Evolutionary conservation across 2,888 invertebrate genomes (phyloP).

Genomic region (Sminthurinus aureus): DNA sequence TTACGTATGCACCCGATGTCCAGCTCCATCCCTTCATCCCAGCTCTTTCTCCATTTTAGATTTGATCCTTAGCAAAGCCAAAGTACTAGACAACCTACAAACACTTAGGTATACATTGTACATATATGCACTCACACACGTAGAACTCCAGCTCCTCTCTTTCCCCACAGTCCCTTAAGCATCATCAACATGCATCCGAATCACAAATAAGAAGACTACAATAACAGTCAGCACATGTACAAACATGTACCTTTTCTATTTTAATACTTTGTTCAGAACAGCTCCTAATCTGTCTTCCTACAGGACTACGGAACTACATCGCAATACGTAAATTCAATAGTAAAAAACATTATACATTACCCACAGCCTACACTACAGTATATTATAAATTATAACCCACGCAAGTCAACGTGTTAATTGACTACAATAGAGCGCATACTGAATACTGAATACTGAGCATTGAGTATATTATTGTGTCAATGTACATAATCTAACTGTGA

Average conservation of each 20-base stretch:
- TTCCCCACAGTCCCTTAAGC: neutral
- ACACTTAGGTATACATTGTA: neutral
- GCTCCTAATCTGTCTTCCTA: neutral
- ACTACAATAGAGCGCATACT: too few species aligned
- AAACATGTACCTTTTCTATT: neutral
- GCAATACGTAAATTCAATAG: neutral
- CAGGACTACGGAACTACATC: neutral
- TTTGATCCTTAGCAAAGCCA: neutral
- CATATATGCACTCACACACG: neutral
- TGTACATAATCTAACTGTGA: too few species aligned
- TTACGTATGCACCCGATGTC: conserved; percentile 39
- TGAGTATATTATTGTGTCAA: too few species aligned
- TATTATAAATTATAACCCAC: too few species aligned
- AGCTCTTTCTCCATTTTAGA: neutral
- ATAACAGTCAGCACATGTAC: neutral
- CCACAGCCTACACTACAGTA: neutral
- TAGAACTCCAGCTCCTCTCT: neutral
- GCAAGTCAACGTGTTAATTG: too few species aligned
- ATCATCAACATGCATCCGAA: neutral
- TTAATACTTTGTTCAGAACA: neutral
- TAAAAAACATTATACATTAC: neutral
- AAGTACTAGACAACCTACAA: neutral
- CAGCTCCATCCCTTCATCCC: conserved; percentile 26
- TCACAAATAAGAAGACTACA: neutral
- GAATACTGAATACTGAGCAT: too few species aligned